Percentiles rank a stretch among this genome's conserved stretches.
Evolutionary conservation across 1,140 invertebrate genomes (phyloP).

Genomic region (Diorhabda elongata): DNA sequence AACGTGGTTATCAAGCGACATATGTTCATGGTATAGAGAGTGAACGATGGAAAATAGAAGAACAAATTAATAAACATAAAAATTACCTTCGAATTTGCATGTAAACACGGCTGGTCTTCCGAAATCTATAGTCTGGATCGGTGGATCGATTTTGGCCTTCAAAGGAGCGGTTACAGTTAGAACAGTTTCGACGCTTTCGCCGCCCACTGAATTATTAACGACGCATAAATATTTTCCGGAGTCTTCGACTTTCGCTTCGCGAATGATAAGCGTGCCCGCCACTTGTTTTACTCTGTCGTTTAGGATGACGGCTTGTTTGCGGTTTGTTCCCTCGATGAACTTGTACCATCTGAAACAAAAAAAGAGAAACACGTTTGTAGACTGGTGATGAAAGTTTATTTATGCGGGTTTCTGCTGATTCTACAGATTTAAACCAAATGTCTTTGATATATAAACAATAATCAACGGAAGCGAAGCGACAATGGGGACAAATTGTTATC

Average conservation of each 20-base stretch:
- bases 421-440: too few species aligned
- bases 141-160: slow-evolving; percentile 81
- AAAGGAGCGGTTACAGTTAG: slow-evolving; percentile 88
- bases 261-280: slow-evolving; percentile 89
- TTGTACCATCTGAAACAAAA: slow-evolving; percentile 83
- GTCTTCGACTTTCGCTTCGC: slow-evolving; percentile 84
- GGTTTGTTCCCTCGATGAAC: slow-evolving; percentile 78
- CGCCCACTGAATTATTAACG: slow-evolving; percentile 90
- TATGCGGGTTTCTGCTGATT: too few species aligned
- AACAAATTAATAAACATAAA: slow-evolving; percentile 3
- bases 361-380: slow-evolving; percentile 9
- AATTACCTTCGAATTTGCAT: slow-evolving; percentile 82
- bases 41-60: not conserved
- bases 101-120: slow-evolving; percentile 85
- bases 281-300: slow-evolving; percentile 87
- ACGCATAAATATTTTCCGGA: slow-evolving; percentile 92
- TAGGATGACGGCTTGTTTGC: slow-evolving; percentile 77
- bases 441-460: too few species aligned
- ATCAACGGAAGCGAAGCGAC: too few species aligned
- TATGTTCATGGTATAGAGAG: not conserved
- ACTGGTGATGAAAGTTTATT: too few species aligned
- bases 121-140: slow-evolving; percentile 88
- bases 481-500: too few species aligned
- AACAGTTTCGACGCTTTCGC: slow-evolving; percentile 87
- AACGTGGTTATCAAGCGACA: too few species aligned